Base-by-base conservation (phyloP, 2,888 invertebrate species). In the Tenthredo mesomela region DNA sequence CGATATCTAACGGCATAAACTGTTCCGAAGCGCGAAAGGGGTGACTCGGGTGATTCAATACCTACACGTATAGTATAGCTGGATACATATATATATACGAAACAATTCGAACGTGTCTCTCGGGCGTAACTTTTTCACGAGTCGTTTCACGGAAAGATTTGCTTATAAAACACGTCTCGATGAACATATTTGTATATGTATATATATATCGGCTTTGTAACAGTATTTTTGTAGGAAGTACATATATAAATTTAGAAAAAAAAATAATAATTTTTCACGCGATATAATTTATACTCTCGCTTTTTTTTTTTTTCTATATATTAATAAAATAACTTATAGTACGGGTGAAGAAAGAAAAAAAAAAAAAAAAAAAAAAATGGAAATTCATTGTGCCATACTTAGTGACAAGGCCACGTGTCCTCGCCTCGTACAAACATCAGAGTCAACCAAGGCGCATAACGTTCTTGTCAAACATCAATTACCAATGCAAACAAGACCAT, bases 391-490 rank as follows among this genome's bases (percentile, higher is more conserved):
- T 61, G 15, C 37, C 61, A 65, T n/a, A n/a, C n/a, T 12, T 65
- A 10, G 80, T 25, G 82, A 82, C 82, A 82, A 82, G 43, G 82
- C 43, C 82, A 70, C 82, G 82, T 82, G 82, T 82, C 82, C 25
- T 70, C 33, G n/a, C 47, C 82, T 47, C 82, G 82, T 70, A 82
- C 82, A 70, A 82, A 82, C 82, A 67, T 1, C 18, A 15, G 70
- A 82, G 67, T 82, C 25, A 82, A 82, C 67, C 67, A 50, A 43
- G 67, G 47, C 54, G n/a, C 47, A 50, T 37, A 82, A 33, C 82
- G 82, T 82, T 61, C 75, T 37, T 75, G 67, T 85, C 67, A 90
- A 91, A 91, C 91, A 91, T 91, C 91, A 91, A 91, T 91, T 91
- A 91, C 88, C 88, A 87, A 88, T 84, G 88, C 88, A 91, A 91